phyloP scores from a whole-genome alignment of 23 tunicate species.

The Corella eumyota region DNA sequence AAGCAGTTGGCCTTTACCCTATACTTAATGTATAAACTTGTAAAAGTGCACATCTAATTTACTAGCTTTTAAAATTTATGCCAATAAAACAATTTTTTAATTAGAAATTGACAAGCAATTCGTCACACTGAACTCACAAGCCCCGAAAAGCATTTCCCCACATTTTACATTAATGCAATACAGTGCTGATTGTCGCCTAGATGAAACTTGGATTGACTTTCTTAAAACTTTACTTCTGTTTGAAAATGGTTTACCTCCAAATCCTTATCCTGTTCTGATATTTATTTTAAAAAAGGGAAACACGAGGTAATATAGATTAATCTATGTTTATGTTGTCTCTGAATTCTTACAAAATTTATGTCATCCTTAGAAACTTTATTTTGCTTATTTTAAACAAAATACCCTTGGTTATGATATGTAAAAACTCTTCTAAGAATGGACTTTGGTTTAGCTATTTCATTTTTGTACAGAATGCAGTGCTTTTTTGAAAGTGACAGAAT shows the following conservation, averaged over 20 bases:
- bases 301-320: slow-evolving; percentile 36
- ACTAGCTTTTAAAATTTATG: no score
- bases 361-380: no score
- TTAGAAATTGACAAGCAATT: slow-evolving; percentile 27
- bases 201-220: slow-evolving; percentile 37
- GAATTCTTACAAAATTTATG: no score
- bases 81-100: no score
- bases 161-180: slow-evolving; percentile 40
- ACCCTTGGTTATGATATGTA: not conserved
- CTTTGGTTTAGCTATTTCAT: not conserved
- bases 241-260: slow-evolving; percentile 42
- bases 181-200: slow-evolving; percentile 40
- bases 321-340: no score
- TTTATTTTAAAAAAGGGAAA: slow-evolving; percentile 22
- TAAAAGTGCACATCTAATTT: no score
- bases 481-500: slow-evolving; percentile 3
- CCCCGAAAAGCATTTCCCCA: slow-evolving; percentile 14
- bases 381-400: no score
- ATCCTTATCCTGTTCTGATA: slow-evolving; percentile 46
- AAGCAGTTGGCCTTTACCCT: no score
- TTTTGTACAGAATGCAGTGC: slow-evolving; percentile 5
- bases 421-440: not conserved
- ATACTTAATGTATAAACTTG: no score
- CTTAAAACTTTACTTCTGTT: slow-evolving; percentile 20
- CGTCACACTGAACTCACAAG: slow-evolving; percentile 10